phyloP scores from a whole-genome alignment of 1,140 invertebrate genomes.

The Ganaspis sp. region DNA sequence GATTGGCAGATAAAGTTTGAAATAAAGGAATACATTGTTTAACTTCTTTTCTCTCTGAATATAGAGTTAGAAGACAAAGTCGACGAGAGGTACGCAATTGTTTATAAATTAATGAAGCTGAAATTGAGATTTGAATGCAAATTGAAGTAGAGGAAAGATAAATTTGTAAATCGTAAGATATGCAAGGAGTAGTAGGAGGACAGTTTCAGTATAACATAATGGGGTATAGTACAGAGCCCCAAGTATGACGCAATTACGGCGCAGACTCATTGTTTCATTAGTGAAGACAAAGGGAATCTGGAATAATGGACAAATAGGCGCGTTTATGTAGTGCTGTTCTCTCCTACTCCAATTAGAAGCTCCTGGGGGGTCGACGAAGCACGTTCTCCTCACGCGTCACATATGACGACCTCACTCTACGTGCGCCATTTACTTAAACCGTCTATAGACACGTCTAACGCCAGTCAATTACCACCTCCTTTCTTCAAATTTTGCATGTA shows the following conservation, averaged over 20 bases:
- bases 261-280: slow-evolving; percentile 77
- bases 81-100: neutral
- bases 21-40: no score
- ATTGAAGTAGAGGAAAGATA: neutral
- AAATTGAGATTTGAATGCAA: neutral
- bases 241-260: slow-evolving; percentile 74
- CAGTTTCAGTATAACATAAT: slow-evolving; percentile 40
- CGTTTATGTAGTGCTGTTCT: slow-evolving; percentile 74
- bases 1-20: no score
- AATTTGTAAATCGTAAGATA: slow-evolving; percentile 14
- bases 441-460: slow-evolving; percentile 37
- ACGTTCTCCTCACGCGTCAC: slow-evolving; percentile 64
- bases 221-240: slow-evolving; percentile 54
- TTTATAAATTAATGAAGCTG: neutral
- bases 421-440: slow-evolving; percentile 62
- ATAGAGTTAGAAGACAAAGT: no score
- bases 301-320: slow-evolving; percentile 77
- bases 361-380: slow-evolving; percentile 67
- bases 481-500: no score
- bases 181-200: slow-evolving; percentile 8
- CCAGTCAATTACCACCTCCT: neutral
- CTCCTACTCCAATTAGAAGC: slow-evolving; percentile 74
- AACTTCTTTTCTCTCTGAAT: no score
- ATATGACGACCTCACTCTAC: slow-evolving; percentile 54
- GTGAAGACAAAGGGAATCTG: slow-evolving; percentile 76